phyloP scores from a whole-genome alignment of 1,140 invertebrate genomes.

The Orius insidiosus region DNA sequence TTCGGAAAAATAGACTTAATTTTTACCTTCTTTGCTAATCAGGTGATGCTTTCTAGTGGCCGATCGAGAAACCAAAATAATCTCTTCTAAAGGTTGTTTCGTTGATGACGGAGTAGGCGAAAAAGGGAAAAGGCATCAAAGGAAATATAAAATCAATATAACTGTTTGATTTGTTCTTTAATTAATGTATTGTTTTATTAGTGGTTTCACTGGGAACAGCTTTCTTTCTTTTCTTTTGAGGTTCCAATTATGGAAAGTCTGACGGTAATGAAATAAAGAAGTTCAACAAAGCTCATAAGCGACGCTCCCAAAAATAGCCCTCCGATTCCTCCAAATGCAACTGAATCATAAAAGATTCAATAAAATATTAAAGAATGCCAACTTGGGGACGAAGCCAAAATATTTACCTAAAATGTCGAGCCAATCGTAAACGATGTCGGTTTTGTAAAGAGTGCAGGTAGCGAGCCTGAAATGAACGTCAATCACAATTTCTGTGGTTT shows the following conservation, averaged over 20 bases:
- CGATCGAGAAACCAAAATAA: no score
- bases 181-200: no score
- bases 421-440: slow-evolving; percentile 20
- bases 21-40: no score
- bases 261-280: slow-evolving; percentile 22
- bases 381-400: slow-evolving; percentile 4
- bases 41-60: no score
- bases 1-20: no score
- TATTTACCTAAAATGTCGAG: slow-evolving; percentile 22
- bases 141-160: no score
- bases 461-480: slow-evolving; percentile 20
- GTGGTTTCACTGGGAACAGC: no score
- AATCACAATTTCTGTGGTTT: slow-evolving; percentile 15
- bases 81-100: no score
- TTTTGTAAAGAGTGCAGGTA: slow-evolving; percentile 19
- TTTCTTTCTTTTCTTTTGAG: background rate
- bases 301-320: slow-evolving; percentile 23
- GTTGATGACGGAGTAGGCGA: no score
- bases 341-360: slow-evolving; percentile 15
- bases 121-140: no score
- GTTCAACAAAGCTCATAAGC: slow-evolving; percentile 21
- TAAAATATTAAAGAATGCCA: slow-evolving; percentile 10
- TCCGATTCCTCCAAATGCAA: slow-evolving; percentile 21
- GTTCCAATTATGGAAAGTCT: slow-evolving; percentile 15
- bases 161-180: no score